Evolutionary conservation across 2,888 invertebrate genomes (phyloP).

Genomic region (Tholera decimalis): DNA sequence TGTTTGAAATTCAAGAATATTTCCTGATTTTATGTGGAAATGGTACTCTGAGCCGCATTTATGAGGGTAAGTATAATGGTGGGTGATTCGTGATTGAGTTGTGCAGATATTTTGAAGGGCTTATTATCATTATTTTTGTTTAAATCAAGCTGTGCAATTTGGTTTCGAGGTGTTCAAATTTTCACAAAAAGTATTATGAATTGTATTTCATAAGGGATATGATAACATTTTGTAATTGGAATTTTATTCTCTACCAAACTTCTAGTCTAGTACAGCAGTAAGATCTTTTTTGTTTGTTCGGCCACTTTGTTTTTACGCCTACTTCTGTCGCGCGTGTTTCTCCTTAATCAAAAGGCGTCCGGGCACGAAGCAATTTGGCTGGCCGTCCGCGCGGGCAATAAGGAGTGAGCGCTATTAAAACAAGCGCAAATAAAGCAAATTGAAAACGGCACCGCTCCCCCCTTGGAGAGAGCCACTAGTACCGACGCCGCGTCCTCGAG

Average conservation of each 20-base stretch:
- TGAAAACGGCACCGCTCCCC: constrained; percentile 87
- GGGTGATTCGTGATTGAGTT: not conserved
- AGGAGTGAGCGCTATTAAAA: constrained; percentile 90
- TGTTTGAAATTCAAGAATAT: constrained; percentile 56
- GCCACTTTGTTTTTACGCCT: constrained; percentile 82
- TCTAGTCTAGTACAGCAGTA: constrained; percentile 6
- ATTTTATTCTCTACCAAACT: constrained; percentile 8
- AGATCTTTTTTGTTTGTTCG: constrained; percentile 68
- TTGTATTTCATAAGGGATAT: not conserved
- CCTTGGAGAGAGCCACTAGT: constrained; percentile 74
- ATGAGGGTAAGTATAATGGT: not conserved
- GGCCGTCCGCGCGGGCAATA: constrained; percentile 87
- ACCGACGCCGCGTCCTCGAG: constrained; percentile 66
- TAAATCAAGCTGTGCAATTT: not conserved
- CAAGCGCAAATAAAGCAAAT: constrained; percentile 91
- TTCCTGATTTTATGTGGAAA: constrained; percentile 30
- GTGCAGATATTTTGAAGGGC: constrained; percentile 4
- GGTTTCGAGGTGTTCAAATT: not conserved
- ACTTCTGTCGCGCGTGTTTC: constrained; percentile 77
- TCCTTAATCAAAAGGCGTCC: constrained; percentile 89
- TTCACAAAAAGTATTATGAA: not conserved
- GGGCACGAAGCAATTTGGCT: constrained; percentile 90
- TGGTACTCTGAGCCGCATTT: constrained; percentile 8
- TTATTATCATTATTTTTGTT: constrained; percentile 14
- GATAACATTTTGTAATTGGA: not conserved